These are phyloP conservation scores for Mormyrus iriodes DNA, from an alignment of 2,113 vertebrate genomes.

Conservation along the genomic window DNA sequence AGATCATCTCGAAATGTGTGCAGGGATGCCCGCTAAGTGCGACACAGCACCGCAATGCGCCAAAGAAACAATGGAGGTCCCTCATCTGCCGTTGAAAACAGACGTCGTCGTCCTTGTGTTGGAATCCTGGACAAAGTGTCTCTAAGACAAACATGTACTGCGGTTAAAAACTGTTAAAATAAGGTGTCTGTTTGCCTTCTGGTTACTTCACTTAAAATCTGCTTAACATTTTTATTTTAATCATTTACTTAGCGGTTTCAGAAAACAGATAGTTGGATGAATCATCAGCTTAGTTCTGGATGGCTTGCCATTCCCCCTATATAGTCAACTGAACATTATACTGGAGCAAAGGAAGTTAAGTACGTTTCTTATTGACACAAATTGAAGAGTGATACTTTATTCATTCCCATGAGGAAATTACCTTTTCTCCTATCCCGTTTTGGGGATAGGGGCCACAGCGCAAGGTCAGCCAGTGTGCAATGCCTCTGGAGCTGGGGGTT, in stretches of 20 bases:
- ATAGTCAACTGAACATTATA: not conserved
- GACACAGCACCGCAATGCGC: not conserved
- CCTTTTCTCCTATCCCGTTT: not conserved
- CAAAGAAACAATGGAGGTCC: not conserved
- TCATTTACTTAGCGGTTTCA: not conserved
- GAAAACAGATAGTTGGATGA: not conserved
- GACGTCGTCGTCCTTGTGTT: not conserved
- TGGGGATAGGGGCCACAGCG: not conserved
- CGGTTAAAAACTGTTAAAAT: not conserved
- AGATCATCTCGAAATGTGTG: not conserved
- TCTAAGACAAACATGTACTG: not conserved
- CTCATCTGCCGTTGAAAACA: not conserved
- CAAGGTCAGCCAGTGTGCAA: not conserved
- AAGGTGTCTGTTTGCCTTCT: not conserved
- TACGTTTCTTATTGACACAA: not conserved
- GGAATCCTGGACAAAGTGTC: not conserved
- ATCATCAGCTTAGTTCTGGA: not conserved
- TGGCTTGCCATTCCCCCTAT: not conserved
- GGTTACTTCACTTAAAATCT: not conserved
- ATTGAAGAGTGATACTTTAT: not conserved
- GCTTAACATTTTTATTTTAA: not conserved
- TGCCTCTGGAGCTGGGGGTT: not conserved
- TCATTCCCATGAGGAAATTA: not conserved
- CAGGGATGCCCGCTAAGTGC: not conserved
- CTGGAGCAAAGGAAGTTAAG: not conserved